Conservation (phyloP, 2,888 invertebrate species). For the Conomelus anceps region DNA sequence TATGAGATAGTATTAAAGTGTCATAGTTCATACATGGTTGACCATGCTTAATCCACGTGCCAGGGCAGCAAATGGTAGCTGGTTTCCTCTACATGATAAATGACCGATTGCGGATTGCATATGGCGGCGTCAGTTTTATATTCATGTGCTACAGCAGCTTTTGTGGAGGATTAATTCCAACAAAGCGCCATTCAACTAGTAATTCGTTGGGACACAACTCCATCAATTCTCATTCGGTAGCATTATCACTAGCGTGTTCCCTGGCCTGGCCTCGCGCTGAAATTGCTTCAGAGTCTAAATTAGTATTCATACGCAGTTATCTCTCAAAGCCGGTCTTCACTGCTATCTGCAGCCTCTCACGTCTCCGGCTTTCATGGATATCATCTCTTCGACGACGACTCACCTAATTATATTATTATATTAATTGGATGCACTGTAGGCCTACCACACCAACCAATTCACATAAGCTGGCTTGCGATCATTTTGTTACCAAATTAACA, state of each 20-base stretch:
- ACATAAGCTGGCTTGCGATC: neutral
- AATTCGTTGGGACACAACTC: neutral
- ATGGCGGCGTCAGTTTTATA: neutral
- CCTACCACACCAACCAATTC: neutral
- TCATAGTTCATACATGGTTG: neutral
- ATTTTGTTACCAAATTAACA: neutral
- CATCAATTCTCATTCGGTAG: neutral
- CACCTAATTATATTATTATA: neutral
- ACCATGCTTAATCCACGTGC: neutral
- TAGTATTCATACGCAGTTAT: neutral
- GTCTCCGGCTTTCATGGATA: neutral
- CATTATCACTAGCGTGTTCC: neutral
- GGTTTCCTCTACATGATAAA: neutral
- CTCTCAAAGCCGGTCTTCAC: neutral
- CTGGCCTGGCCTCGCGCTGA: too few relatives aligned
- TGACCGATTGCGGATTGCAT: neutral
- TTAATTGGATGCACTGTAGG: neutral
- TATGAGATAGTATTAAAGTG: neutral
- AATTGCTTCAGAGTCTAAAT: neutral
- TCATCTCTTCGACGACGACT: too few relatives aligned
- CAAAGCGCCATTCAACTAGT: neutral
- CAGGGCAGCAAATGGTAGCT: neutral
- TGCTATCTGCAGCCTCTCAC: neutral
- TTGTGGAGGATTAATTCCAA: neutral
- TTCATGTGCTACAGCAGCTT: neutral